phyloP scores from a whole-genome alignment of 2,113 vertebrate genomes.

The Galemys pyrenaicus region DNA sequence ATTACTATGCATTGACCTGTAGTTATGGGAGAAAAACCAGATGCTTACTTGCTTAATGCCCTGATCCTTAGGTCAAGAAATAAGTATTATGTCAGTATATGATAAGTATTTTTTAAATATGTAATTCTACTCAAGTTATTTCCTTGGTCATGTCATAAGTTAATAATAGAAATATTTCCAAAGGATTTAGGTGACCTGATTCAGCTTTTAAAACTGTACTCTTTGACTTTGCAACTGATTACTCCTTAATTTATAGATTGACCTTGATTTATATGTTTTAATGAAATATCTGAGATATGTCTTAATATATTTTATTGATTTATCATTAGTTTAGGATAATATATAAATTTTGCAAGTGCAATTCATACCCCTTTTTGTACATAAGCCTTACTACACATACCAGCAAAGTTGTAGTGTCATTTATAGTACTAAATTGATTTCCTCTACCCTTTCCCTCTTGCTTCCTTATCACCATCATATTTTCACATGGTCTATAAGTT shows the following conservation, averaged over 20 bases:
- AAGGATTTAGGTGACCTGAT: not conserved
- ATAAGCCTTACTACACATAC: too few species aligned
- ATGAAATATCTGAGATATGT: not conserved
- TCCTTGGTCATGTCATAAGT: not conserved
- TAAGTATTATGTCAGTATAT: not conserved
- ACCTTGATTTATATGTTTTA: not conserved
- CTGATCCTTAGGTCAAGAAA: not conserved
- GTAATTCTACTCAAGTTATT: not conserved
- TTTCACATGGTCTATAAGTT: too few species aligned
- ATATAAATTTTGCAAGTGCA: too few species aligned
- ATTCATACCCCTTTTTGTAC: too few species aligned
- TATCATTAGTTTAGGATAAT: too few species aligned
- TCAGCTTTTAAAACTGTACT: not conserved
- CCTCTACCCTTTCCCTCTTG: too few species aligned
- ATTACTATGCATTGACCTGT: not conserved
- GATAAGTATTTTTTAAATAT: not conserved
- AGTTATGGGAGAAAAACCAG: not conserved
- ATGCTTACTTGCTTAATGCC: not conserved
- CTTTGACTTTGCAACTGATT: not conserved
- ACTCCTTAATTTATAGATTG: not conserved
- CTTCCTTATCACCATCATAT: too few species aligned
- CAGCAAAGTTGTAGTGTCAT: too few species aligned
- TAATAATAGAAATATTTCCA: slow-evolving; percentile 6
- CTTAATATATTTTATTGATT: too few species aligned
- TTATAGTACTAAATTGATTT: too few species aligned